These are phyloP conservation scores for Hybognathus amarus DNA, from an alignment of 2,797 vertebrate genomes.

Conservation along the genomic window DNA sequence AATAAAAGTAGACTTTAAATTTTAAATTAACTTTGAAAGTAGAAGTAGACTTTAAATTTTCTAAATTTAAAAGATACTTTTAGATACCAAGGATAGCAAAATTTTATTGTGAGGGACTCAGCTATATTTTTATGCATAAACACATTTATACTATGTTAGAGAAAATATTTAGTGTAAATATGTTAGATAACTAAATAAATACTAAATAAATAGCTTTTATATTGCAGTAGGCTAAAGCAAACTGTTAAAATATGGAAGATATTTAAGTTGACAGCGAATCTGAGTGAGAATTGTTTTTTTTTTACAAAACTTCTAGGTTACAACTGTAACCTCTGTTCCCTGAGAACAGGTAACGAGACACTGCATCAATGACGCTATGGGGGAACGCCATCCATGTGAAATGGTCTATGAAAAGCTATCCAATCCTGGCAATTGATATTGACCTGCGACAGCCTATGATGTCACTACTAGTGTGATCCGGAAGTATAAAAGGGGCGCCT, in stretches of 20 bases:
- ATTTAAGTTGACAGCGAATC: not conserved
- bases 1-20: not conserved
- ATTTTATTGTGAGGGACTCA: not conserved
- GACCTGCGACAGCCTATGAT: too few species aligned
- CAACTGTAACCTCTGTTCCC: too few species aligned
- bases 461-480: too few species aligned
- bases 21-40: too few species aligned
- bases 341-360: too few species aligned
- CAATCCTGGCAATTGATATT: too few species aligned
- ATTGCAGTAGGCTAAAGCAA: not conserved
- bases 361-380: too few species aligned
- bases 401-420: too few species aligned
- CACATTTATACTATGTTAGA: not conserved
- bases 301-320: too few species aligned
- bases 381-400: too few species aligned
- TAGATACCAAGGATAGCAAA: not conserved
- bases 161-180: not conserved
- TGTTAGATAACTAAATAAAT: not conserved
- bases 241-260: not conserved
- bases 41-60: not conserved
- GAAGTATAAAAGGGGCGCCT: too few species aligned
- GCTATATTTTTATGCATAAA: not conserved
- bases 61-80: not conserved
- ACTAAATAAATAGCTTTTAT: not conserved
- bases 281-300: not conserved